phyloP scores from a whole-genome alignment of 1,140 invertebrate genomes.

The Hylaeus volcanicus region DNA sequence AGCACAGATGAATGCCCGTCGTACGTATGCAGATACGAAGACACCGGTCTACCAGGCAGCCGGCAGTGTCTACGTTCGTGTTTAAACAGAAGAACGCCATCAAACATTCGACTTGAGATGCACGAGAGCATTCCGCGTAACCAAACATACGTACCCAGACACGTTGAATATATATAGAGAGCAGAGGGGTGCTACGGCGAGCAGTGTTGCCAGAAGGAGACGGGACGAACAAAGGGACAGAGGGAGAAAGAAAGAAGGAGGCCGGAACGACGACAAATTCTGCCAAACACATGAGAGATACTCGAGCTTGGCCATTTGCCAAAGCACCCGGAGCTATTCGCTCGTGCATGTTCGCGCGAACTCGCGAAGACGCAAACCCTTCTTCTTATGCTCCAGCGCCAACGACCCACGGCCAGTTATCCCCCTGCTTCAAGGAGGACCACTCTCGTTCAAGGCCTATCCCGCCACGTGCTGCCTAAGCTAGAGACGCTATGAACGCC shows the following conservation, averaged over 20 bases:
- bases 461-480: background rate
- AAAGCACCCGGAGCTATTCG: slow-evolving; percentile 59
- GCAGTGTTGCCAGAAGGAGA: slow-evolving; percentile 14
- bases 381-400: slow-evolving; percentile 48
- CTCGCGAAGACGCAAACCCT: slow-evolving; percentile 40
- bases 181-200: slow-evolving; percentile 12
- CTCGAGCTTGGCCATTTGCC: slow-evolving; percentile 65
- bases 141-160: slow-evolving; percentile 67
- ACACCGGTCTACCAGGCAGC: slow-evolving; percentile 24
- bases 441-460: background rate
- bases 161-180: slow-evolving; percentile 34
- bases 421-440: slow-evolving; percentile 7
- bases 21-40: slow-evolving; percentile 58
- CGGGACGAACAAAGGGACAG: slow-evolving; percentile 17
- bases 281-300: slow-evolving; percentile 70
- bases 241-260: background rate
- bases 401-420: slow-evolving; percentile 49
- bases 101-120: slow-evolving; percentile 68
- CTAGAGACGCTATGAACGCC: background rate
- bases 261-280: slow-evolving; percentile 62
- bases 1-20: slow-evolving; percentile 14
- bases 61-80: slow-evolving; percentile 55
- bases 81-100: slow-evolving; percentile 67
- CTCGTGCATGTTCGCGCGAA: slow-evolving; percentile 53
- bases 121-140: slow-evolving; percentile 66